Conservation (phyloP, 2,113 vertebrate genomes). For the Chloropsis hardwickii region DNA sequence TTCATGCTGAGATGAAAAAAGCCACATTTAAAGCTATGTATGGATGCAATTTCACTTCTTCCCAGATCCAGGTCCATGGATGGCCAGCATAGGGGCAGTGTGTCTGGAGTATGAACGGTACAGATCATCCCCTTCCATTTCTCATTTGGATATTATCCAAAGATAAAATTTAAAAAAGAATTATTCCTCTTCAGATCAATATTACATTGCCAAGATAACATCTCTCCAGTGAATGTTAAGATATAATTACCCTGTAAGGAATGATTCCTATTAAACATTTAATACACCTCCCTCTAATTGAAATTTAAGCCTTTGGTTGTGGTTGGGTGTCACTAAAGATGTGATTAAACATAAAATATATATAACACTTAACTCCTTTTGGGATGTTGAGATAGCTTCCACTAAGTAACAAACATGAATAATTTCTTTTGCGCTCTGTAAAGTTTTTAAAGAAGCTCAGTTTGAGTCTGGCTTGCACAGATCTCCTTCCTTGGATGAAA, state of each 20-base stretch:
- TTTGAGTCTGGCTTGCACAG: background rate
- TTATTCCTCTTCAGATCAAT: background rate
- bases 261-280: conserved; percentile 61
- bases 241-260: conserved; percentile 50
- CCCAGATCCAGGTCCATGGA: background rate
- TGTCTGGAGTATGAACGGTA: background rate
- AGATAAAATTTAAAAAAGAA: background rate
- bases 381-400: conserved; percentile 8
- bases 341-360: conserved; percentile 69
- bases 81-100: rapidly evolving
- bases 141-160: background rate
- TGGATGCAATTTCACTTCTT: background rate
- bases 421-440: background rate
- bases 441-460: background rate
- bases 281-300: conserved; percentile 55
- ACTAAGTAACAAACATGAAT: conserved; percentile 14
- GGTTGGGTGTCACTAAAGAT: conserved; percentile 54
- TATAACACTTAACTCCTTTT: conserved; percentile 50
- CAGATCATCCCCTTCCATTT: background rate
- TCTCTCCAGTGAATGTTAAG: background rate
- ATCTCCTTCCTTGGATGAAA: background rate
- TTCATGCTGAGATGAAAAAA: background rate
- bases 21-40: background rate
- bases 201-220: background rate
- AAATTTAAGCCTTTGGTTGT: conserved; percentile 62